Conservation (phyloP, 2,888 invertebrate species). For the Thymelicus sylvestris region DNA sequence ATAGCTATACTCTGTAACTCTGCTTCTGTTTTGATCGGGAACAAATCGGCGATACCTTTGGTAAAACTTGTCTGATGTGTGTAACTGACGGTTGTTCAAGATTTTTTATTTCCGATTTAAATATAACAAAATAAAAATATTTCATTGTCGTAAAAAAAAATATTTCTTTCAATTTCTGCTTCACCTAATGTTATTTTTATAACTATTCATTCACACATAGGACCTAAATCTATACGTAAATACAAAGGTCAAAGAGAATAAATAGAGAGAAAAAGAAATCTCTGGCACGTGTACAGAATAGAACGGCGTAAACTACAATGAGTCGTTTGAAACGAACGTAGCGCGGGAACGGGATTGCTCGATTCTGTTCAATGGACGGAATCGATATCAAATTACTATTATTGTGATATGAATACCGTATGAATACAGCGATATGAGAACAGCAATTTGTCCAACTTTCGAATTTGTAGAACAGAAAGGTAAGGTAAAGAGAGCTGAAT, state of each 20-base stretch:
- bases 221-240: neutral
- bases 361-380: constrained; percentile 17
- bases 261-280: constrained; percentile 21
- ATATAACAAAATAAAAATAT: too few species aligned
- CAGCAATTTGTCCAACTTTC: neutral
- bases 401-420: constrained; percentile 12
- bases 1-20: too few species aligned
- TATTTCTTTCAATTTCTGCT: neutral
- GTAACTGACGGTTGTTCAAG: too few species aligned
- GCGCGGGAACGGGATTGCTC: constrained; percentile 19
- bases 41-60: too few species aligned
- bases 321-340: constrained; percentile 17
- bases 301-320: constrained; percentile 13
- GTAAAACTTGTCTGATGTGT: too few species aligned
- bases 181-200: neutral
- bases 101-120: too few species aligned
- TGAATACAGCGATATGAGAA: neutral
- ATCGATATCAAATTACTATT: constrained; percentile 9
- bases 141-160: too few species aligned
- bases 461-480: neutral
- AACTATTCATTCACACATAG: neutral
- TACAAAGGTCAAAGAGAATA: constrained; percentile 2
- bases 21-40: too few species aligned
- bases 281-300: constrained; percentile 19
- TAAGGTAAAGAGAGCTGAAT: too few species aligned